These are phyloP conservation scores for Hemithea aestivaria DNA, from an alignment of 2,888 invertebrate species.

Conservation along the genomic window DNA sequence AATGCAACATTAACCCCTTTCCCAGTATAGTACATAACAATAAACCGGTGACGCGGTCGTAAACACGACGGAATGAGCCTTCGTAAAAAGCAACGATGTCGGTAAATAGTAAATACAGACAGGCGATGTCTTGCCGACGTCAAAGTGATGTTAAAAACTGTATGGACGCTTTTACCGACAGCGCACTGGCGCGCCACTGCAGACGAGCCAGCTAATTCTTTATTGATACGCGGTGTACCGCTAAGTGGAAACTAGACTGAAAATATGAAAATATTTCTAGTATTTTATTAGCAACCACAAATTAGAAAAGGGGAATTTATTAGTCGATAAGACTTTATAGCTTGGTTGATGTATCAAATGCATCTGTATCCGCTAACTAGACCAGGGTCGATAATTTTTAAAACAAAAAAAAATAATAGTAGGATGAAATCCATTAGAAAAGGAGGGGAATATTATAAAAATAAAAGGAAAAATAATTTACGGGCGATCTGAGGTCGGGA, in stretches of 20 bases:
- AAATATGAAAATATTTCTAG: slow-evolving; percentile 2
- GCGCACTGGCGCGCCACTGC: slow-evolving; percentile 25
- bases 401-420: no score
- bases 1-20: slow-evolving; percentile 65
- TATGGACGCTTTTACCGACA: slow-evolving; percentile 46
- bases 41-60: slow-evolving; percentile 62
- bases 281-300: neutral
- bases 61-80: slow-evolving; percentile 59
- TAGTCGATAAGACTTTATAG: no score
- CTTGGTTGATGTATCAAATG: no score
- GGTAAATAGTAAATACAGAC: slow-evolving; percentile 76
- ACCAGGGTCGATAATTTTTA: no score
- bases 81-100: slow-evolving; percentile 70
- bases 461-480: no score
- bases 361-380: no score
- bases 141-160: slow-evolving; percentile 45
- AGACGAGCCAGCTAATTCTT: slow-evolving; percentile 49
- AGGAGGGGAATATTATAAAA: no score
- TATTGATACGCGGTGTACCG: slow-evolving; percentile 37
- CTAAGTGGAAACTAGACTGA: slow-evolving; percentile 12
- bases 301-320: no score
- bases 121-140: slow-evolving; percentile 56
- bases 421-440: no score
- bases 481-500: no score
- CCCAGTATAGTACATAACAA: slow-evolving; percentile 55